Evolutionary conservation across 2,888 invertebrate species (phyloP).

Genomic region (Lordiphosa fenestrarum): DNA sequence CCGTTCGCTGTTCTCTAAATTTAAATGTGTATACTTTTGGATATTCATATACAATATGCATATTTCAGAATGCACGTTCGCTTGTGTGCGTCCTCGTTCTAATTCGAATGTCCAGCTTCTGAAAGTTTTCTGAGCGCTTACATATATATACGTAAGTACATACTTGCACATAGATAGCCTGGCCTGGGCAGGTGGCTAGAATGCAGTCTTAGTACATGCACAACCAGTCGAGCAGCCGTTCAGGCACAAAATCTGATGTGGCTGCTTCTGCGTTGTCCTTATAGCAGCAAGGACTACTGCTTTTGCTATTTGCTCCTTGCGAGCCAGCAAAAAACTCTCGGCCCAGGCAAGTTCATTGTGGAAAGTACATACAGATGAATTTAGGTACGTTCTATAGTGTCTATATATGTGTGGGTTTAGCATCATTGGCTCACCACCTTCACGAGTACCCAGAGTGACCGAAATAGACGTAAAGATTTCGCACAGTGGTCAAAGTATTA

Average conservation of each 20-base stretch:
- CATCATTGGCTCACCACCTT: conserved; percentile 48
- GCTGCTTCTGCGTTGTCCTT: conserved; percentile 39
- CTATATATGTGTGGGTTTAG: conserved; percentile 34
- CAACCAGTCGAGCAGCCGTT: conserved; percentile 41
- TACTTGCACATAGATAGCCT: conserved; percentile 10
- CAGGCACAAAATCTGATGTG: conserved; percentile 43
- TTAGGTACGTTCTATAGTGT: conserved; percentile 9
- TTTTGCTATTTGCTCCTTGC: conserved; percentile 29
- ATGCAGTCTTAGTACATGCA: conserved; percentile 47
- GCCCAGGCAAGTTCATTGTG: conserved; percentile 38
- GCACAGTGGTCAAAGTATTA: conserved; percentile 23
- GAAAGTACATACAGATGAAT: conserved; percentile 33
- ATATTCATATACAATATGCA: conserved; percentile 68
- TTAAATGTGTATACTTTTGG: conserved; percentile 31
- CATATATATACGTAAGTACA: conserved; percentile 5
- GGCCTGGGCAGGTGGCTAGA: conserved; percentile 38
- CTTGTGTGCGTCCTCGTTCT: conserved; percentile 45
- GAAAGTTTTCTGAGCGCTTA: conserved; percentile 46
- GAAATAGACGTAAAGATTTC: conserved; percentile 37
- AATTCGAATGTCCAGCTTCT: conserved; percentile 48
- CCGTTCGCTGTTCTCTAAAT: conserved; percentile 40
- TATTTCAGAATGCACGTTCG: conserved; percentile 44
- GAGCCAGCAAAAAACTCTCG: conserved; percentile 46
- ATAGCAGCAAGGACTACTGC: conserved; percentile 28
- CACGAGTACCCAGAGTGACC: conserved; percentile 38